Evolutionary conservation across 2,888 invertebrate genomes (phyloP).

Genomic region (Creontiades dilutus): DNA sequence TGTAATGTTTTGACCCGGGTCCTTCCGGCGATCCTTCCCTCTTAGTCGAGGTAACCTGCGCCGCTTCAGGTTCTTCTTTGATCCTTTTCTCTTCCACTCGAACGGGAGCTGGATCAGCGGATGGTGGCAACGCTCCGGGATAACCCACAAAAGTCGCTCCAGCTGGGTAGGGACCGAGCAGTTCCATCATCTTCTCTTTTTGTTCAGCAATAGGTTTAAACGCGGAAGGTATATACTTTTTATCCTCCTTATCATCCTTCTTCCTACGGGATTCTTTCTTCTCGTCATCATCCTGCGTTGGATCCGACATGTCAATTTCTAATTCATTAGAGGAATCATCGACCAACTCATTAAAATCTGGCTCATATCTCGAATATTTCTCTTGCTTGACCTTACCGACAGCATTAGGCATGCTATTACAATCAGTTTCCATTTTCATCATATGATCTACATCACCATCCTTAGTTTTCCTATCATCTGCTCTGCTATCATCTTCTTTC

Average conservation of each 20-base stretch:
- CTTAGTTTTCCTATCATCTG: conserved; percentile 78
- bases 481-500: conserved; percentile 79
- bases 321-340: conserved; percentile 89
- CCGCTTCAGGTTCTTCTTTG: conserved; percentile 78
- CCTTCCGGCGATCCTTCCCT: conserved; percentile 77
- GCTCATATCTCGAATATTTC: conserved; percentile 82
- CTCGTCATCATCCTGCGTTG: conserved; percentile 83
- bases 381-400: conserved; percentile 77
- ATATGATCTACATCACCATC: conserved; percentile 78
- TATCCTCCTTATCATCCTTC: conserved; percentile 76
- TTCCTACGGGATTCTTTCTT: conserved; percentile 81
- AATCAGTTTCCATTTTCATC: conserved; percentile 80
- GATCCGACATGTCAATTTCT: conserved; percentile 89
- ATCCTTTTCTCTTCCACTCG: conserved; percentile 79
- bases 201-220: conserved; percentile 87
- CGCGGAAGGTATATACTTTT: conserved; percentile 85
- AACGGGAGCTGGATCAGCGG: conserved; percentile 73
- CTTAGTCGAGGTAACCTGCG: conserved; percentile 77
- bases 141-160: conserved; percentile 87
- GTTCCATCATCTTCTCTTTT: conserved; percentile 81
- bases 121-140: conserved; percentile 71
- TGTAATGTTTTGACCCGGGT: conserved; percentile 87
- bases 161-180: conserved; percentile 83
- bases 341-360: conserved; percentile 86
- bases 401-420: conserved; percentile 79